Evolutionary conservation across 2,797 vertebrate genomes (phyloP).

Genomic region (Peromyscus eremicus): DNA sequence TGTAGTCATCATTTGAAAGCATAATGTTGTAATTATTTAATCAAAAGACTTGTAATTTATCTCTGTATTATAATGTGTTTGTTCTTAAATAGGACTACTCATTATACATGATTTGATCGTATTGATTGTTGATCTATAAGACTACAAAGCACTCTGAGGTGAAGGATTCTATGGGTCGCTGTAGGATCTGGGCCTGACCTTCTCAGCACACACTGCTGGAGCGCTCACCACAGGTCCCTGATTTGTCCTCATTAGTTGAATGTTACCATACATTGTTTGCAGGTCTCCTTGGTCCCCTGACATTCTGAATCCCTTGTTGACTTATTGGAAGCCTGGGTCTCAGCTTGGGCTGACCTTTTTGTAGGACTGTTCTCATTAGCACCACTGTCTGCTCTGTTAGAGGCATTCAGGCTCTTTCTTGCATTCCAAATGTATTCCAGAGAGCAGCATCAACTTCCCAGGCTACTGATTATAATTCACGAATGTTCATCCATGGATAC

Average conservation of each 20-base stretch:
- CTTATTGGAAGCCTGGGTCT: slow-evolving; percentile 54
- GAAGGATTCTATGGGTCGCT: background rate
- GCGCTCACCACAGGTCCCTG: slow-evolving; percentile 59
- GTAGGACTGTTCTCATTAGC: slow-evolving; percentile 55
- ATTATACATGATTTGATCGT: background rate
- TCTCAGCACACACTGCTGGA: background rate
- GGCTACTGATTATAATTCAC: background rate
- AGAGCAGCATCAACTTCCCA: background rate
- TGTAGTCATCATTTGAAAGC: background rate
- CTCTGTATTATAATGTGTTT: background rate
- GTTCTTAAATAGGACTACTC: background rate
- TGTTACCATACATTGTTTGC: background rate
- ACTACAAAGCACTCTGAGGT: background rate
- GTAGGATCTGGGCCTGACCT: slow-evolving; percentile 63
- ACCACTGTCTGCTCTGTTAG: slow-evolving; percentile 69
- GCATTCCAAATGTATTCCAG: background rate
- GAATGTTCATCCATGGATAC: too few relatives aligned
- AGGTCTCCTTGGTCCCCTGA: slow-evolving; percentile 33
- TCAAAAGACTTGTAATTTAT: background rate
- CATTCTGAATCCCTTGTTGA: slow-evolving; percentile 56
- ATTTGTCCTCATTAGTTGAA: slow-evolving; percentile 74
- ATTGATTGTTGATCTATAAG: background rate
- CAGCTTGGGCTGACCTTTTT: slow-evolving; percentile 74
- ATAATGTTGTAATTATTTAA: background rate
- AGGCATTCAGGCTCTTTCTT: slow-evolving; percentile 71